Conservation (phyloP, 2,113 vertebrate genomes). For the Nettapus auritus region DNA sequence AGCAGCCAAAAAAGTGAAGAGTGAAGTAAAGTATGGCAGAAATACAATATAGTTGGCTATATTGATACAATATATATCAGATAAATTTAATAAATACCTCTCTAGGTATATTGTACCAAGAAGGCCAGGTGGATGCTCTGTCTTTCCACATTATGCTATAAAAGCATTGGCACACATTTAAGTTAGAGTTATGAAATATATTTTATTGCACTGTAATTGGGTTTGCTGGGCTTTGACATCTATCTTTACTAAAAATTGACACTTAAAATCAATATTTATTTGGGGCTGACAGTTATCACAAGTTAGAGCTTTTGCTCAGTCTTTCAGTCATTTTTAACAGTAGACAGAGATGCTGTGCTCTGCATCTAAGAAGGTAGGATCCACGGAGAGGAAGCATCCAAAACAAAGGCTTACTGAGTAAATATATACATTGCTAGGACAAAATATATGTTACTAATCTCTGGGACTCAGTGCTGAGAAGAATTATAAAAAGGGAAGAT, state of each 20-base stretch:
- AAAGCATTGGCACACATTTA: constrained; percentile 3
- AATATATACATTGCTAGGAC: neutral
- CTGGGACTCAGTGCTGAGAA: neutral
- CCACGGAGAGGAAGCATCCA: neutral
- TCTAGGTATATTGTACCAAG: neutral
- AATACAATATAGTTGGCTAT: neutral
- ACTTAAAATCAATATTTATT: constrained; percentile 29
- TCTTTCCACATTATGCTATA: neutral
- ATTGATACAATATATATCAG: neutral
- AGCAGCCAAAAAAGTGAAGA: neutral
- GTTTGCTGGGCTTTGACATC: constrained; percentile 15
- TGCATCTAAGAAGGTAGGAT: neutral
- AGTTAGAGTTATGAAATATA: constrained; percentile 10
- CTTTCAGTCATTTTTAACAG: constrained; percentile 7
- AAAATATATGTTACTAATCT: neutral
- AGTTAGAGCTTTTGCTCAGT: neutral
- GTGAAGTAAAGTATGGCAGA: neutral
- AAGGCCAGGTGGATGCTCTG: neutral
- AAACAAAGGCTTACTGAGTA: neutral
- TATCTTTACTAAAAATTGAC: constrained; percentile 9
- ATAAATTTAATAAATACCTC: constrained; percentile 18
- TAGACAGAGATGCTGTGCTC: neutral
- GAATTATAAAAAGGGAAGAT: neutral
- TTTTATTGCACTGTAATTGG: constrained; percentile 22
- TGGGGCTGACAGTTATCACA: neutral